Evolutionary conservation across 2,113 vertebrate species (phyloP), one percentile per base, ranked within the genome.

Genomic region (Orcinus orca): DNA sequence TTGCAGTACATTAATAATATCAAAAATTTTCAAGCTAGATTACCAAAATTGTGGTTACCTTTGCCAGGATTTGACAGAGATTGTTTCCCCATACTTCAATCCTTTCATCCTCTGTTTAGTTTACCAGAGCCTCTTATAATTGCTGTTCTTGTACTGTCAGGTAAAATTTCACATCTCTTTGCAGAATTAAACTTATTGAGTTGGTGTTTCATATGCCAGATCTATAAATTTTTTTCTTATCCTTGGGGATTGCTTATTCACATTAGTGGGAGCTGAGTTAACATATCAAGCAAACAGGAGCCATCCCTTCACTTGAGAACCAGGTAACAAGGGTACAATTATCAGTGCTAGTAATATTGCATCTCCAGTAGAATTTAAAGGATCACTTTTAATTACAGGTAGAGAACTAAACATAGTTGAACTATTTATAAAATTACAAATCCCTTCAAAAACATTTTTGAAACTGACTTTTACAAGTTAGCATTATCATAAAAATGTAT

Each of bases 91-190:
- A 74, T 53, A 83, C 33, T 95, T 73, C 29, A 77, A 41, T 73
- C 41, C 5, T 87, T 97, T 94, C 12, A 26, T 18, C 2, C 8
- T 74, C 26, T 92, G 60, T 82, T 87, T 87, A 83, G n/a, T 94
- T 89, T 95, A 89, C 38, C 29, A 71, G 81, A 60, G 47, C 23
- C 70, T 77, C 50, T 83, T 70, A 71, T 53, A 88, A 92, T 92
- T 80, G 50, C 55, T 90, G 63, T 62, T 94, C 68, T 87, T 68
- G 12, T 77, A 79, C 47, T 87, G 62, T 95, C 80, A 95, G 88
- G 92, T 84, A 76, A 55, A 93, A 87, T 96, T 96, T 97, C 85
- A 68, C 47, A 90, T 76, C 70, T 74, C 68, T 94, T 94, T 97
- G 87, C 97, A 94, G 31, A 94, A 84, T 83, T 83, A 83, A 95